Evolutionary conservation across 2,797 vertebrate genomes (phyloP), one percentile per base, ranked within the genome.

Genomic region (Parotocinclus haroldoi): DNA sequence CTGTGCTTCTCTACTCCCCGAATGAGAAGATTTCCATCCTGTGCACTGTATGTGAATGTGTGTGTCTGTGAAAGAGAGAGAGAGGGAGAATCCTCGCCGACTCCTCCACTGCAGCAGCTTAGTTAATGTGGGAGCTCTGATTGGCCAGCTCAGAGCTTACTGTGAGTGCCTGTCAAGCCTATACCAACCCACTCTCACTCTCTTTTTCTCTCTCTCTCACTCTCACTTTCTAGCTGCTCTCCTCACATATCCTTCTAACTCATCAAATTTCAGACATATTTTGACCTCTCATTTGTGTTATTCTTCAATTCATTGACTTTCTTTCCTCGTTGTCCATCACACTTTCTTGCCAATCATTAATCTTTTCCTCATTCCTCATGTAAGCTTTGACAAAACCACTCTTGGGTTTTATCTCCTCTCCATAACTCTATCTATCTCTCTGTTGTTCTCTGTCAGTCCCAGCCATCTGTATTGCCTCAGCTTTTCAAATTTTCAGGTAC

Each of bases 131-230:
- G 78, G 81, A 76, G 75, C 77, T 83, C 79, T 69, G 84, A 95
- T 95, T 94, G 93, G 93, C 85, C 80, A 68, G 76, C 69, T 76
- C 14, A 12, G 62, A 71, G 40, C 78, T 86, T 81, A 80, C 27
- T 27, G 78, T 77, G 80, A 50, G 53, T 39, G 74, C 72, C 83
- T 59, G 69, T 84, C 79, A 76, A 64, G n/a, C 19, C 66, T 72
- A 63, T 65, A 68, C 84, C 73, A 75, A 79, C 81, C 78, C 71
- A 76, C 58, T 37, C 9, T 19, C 56, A 68, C 18, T 16, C 65
- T 4, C 11, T 38, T 68, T 45, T 42, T 49, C 58, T 58, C 70
- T 37, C 49, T 57, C 59, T 45, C 68, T 40, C n/a, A 52, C 63
- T 61, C 71, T 61, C 79, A 74, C 80, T 78, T 68, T 68, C 40